Percentiles rank a stretch among this genome's conserved stretches.
phyloP scores from a whole-genome alignment of 2,797 vertebrate species.

The Xenentodon cancila region DNA sequence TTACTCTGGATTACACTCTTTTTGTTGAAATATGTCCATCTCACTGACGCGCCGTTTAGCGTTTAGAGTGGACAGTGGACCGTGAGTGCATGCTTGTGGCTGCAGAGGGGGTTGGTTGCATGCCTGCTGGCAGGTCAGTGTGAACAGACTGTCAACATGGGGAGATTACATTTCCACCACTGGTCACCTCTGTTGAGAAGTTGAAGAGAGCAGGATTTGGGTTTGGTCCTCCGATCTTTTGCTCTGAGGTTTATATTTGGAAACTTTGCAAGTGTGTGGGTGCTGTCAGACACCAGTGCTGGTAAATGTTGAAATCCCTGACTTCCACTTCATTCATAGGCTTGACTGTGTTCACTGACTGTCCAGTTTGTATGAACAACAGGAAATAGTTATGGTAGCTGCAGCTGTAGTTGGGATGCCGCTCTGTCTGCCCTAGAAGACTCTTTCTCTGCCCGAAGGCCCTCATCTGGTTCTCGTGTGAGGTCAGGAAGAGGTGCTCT shows the following conservation, averaged over 20 bases:
- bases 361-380: background rate
- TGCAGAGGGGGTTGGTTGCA: slow-evolving; percentile 1
- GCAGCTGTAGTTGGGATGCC: slow-evolving; percentile 11
- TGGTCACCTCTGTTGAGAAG: slow-evolving; percentile 65
- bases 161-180: slow-evolving; percentile 75
- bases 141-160: slow-evolving; percentile 66
- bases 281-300: slow-evolving; percentile 25
- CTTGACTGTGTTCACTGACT: background rate
- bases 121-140: slow-evolving; percentile 70
- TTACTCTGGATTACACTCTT: slow-evolving; percentile 48
- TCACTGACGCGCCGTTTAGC: slow-evolving; percentile 32
- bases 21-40: slow-evolving; percentile 38
- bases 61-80: slow-evolving; percentile 23
- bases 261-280: slow-evolving; percentile 33
- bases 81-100: slow-evolving; percentile 20
- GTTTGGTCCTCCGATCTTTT: slow-evolving; percentile 73
- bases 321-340: slow-evolving; percentile 20
- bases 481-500: slow-evolving; percentile 27
- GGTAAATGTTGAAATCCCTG: slow-evolving; percentile 47
- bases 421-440: slow-evolving; percentile 19
- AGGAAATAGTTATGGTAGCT: background rate
- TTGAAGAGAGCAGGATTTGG: slow-evolving; percentile 67
- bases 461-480: slow-evolving; percentile 33
- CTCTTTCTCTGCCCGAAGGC: slow-evolving; percentile 6
- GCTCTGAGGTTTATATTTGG: slow-evolving; percentile 64